Percentiles rank a stretch among this genome's conserved stretches.
Evolutionary conservation across 2,888 invertebrate genomes (phyloP).

Genomic region (Unio pictorum): DNA sequence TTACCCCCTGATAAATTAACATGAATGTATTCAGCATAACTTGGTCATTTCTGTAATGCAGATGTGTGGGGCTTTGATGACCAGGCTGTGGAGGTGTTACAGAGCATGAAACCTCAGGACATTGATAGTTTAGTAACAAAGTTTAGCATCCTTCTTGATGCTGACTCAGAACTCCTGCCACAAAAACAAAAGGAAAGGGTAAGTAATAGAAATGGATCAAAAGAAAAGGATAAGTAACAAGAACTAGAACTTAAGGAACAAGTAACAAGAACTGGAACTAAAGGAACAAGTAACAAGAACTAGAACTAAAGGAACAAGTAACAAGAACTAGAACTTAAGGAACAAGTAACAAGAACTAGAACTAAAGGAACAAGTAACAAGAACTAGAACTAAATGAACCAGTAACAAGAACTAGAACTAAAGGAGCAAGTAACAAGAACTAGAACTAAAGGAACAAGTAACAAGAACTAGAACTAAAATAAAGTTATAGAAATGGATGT

Average conservation of each 20-base stretch:
- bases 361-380: constrained; percentile 28
- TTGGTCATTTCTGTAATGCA: constrained; percentile 25
- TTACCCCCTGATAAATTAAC: background rate
- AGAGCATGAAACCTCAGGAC: constrained; percentile 66
- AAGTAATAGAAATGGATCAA: constrained; percentile 1
- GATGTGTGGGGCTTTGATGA: constrained; percentile 71
- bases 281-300: constrained; percentile 30
- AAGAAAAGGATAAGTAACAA: constrained; percentile 21
- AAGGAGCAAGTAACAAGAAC: constrained; percentile 23
- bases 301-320: constrained; percentile 22
- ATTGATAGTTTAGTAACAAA: constrained; percentile 57
- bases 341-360: constrained; percentile 20
- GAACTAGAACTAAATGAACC: constrained; percentile 30
- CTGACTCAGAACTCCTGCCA: constrained; percentile 62
- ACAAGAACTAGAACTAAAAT: constrained; percentile 26
- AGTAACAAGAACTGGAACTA: constrained; percentile 14
- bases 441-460: constrained; percentile 35
- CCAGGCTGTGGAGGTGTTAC: constrained; percentile 65
- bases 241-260: constrained; percentile 31
- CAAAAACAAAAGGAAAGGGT: constrained; percentile 49
- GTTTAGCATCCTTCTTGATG: constrained; percentile 64
- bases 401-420: constrained; percentile 10
- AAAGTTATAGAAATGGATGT: constrained; percentile 12
- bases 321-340: constrained; percentile 26
- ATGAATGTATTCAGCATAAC: background rate